These are phyloP conservation scores for Agrochola macilenta DNA, from an alignment of 2,888 invertebrate genomes.

Conservation along the genomic window DNA sequence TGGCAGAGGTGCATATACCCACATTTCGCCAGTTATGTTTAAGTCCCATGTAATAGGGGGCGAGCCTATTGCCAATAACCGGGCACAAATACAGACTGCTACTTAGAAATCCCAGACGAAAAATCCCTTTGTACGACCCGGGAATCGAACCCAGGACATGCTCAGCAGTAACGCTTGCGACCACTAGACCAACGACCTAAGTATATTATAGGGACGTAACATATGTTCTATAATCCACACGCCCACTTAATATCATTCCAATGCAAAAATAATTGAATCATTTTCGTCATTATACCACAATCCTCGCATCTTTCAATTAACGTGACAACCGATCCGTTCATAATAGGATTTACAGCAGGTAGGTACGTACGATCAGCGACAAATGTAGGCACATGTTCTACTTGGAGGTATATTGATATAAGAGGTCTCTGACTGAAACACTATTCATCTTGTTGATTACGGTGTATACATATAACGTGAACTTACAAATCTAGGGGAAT, in stretches of 20 bases:
- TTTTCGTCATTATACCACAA: slow-evolving; percentile 10
- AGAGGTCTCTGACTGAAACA: background rate
- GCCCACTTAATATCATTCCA: background rate
- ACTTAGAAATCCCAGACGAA: background rate
- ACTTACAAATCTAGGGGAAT: background rate
- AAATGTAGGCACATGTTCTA: background rate
- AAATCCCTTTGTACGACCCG: background rate
- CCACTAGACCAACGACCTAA: too few relatives aligned
- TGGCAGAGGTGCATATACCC: background rate
- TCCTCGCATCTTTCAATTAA: slow-evolving; percentile 24
- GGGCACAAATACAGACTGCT: background rate
- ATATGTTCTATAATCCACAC: background rate
- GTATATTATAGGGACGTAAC: too few relatives aligned
- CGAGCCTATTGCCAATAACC: background rate
- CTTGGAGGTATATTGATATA: background rate
- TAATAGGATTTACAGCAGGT: slow-evolving; percentile 25
- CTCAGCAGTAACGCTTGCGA: too few relatives aligned
- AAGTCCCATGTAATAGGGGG: background rate
- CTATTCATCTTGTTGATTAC: background rate
- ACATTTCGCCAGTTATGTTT: background rate
- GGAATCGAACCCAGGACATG: background rate
- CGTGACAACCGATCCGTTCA: slow-evolving; percentile 14
- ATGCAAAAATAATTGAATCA: slow-evolving; percentile 18
- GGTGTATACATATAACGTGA: too few relatives aligned
- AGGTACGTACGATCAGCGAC: background rate